Conservation (phyloP, 92 coral and sea anemone genomes). For the Parazoanthus swiftii region DNA sequence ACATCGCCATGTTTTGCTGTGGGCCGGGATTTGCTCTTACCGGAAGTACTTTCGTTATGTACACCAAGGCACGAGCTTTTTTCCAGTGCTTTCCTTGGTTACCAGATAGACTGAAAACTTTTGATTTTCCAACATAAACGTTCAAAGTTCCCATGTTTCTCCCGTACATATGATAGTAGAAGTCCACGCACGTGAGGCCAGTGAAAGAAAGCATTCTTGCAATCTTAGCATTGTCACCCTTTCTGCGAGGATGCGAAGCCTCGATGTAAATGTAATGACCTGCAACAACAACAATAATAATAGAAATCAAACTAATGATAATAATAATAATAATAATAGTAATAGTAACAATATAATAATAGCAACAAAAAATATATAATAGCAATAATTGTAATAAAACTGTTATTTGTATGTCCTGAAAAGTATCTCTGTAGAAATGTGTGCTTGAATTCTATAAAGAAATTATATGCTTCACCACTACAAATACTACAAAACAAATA, state of each 20-base stretch:
- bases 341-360: neutral
- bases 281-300: neutral
- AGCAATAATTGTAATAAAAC: no score
- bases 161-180: conserved; percentile 53
- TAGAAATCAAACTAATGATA: neutral
- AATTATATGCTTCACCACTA: no score
- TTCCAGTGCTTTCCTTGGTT: conserved; percentile 41
- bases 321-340: no score
- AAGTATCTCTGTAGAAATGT: no score
- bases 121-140: conserved; percentile 21
- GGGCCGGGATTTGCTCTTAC: neutral
- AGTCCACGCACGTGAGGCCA: conserved; percentile 29
- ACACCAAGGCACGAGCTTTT: conserved; percentile 11
- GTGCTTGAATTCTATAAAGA: no score
- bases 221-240: conserved; percentile 27
- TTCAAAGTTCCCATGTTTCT: conserved; percentile 41
- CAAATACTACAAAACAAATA: no score
- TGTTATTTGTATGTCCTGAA: no score
- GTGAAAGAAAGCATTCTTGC: neutral
- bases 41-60: conserved; percentile 24
- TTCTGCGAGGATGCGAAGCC: conserved; percentile 33
- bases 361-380: neutral
- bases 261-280: conserved; percentile 33
- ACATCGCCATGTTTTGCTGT: neutral
- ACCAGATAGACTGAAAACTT: conserved; percentile 43